Conservation (phyloP, 2,797 vertebrate genomes). For the Paguma larvata region DNA sequence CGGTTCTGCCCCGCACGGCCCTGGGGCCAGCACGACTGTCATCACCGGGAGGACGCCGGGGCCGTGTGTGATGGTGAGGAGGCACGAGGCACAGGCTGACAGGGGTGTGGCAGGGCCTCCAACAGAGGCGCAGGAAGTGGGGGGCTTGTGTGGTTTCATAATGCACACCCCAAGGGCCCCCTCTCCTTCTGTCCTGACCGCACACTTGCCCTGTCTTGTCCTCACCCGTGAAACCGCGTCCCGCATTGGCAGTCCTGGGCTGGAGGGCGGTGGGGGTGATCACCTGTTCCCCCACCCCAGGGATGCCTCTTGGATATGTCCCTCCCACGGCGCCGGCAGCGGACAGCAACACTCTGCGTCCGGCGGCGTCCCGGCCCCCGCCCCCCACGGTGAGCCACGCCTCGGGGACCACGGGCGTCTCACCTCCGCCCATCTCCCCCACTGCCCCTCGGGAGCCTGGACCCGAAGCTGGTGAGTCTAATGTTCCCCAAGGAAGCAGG, state of each 20-base stretch:
- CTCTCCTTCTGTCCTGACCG: rapidly evolving
- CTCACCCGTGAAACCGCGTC: neutral
- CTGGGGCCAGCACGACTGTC: conserved; percentile 85
- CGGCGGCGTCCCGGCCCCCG: rapidly evolving
- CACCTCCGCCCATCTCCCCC: neutral
- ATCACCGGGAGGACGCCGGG: conserved; percentile 81
- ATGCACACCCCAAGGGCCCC: rapidly evolving
- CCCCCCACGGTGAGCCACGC: rapidly evolving
- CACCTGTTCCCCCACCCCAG: neutral
- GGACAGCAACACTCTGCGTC: neutral
- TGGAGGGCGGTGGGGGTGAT: too few species aligned
- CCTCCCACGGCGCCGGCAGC: neutral
- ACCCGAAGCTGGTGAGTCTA: conserved; percentile 50
- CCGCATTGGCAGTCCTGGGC: neutral
- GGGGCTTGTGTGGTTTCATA: too few species aligned
- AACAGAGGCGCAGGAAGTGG: neutral
- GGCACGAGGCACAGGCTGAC: rapidly evolving
- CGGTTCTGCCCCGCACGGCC: conserved; percentile 73
- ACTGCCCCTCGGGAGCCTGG: neutral
- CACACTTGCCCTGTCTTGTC: rapidly evolving
- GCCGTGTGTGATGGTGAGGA: conserved; percentile 84
- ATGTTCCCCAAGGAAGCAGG: neutral
- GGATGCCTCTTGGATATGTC: conserved; percentile 29
- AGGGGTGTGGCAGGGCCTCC: rapidly evolving
- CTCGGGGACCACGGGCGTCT: rapidly evolving